Percentiles rank a stretch among this genome's conserved stretches.
Evolutionary conservation across 1,140 invertebrate genomes (phyloP).

Genomic region (Drosophila pseudoobscura): DNA sequence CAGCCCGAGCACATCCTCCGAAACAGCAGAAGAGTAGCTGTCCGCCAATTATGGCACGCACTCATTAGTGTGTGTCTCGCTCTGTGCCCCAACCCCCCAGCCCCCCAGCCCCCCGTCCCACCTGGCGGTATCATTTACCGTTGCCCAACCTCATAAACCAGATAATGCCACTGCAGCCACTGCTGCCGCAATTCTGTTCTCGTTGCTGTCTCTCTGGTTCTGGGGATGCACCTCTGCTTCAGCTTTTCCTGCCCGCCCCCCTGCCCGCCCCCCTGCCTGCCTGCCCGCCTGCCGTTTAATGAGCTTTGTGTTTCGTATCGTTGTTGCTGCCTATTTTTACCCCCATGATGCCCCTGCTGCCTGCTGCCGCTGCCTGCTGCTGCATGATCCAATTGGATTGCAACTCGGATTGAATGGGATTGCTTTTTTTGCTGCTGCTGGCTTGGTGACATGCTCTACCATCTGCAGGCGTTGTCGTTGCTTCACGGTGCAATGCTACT

Average conservation of each 20-base stretch:
- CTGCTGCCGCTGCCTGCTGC: slow-evolving; percentile 1
- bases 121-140: slow-evolving; percentile 53
- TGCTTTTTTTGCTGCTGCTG: slow-evolving; percentile 22
- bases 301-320: slow-evolving; percentile 57
- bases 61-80: slow-evolving; percentile 48
- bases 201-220: slow-evolving; percentile 17
- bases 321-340: slow-evolving; percentile 28
- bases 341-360: slow-evolving; percentile 13
- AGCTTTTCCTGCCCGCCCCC: background rate
- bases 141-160: slow-evolving; percentile 72
- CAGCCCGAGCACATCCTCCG: slow-evolving; percentile 37
- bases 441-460: slow-evolving; percentile 30
- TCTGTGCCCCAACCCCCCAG: background rate
- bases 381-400: slow-evolving; percentile 4
- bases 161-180: slow-evolving; percentile 52
- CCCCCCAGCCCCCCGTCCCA: background rate
- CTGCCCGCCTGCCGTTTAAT: slow-evolving; percentile 47
- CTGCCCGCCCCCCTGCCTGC: no score
- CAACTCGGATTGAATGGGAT: slow-evolving; percentile 6
- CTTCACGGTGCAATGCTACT: background rate
- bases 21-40: slow-evolving; percentile 15
- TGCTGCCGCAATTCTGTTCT: slow-evolving; percentile 47
- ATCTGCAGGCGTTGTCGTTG: slow-evolving; percentile 30
- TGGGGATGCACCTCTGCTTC: slow-evolving; percentile 13
- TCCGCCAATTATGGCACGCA: slow-evolving; percentile 63